Evolutionary conservation across 2,797 vertebrate species (phyloP).

Genomic region (Petrocephalus schoutedeni): DNA sequence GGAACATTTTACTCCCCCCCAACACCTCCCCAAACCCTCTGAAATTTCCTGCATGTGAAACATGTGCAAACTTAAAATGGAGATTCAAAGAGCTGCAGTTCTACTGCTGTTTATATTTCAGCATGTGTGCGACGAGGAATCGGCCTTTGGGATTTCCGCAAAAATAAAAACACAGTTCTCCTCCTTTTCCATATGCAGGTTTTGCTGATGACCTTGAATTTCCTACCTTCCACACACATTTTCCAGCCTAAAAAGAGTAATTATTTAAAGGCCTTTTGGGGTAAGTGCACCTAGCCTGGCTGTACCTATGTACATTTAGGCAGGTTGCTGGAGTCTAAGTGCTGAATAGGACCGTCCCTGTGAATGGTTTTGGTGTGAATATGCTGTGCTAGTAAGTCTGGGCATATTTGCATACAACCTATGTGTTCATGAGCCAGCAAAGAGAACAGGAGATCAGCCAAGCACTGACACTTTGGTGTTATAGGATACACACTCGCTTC

Average conservation of each 20-base stretch:
- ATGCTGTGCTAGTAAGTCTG: not conserved
- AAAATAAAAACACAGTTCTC: not conserved
- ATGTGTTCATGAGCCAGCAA: not conserved
- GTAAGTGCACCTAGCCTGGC: not conserved
- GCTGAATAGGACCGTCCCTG: not conserved
- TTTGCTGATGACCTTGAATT: not conserved
- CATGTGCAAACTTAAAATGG: not conserved
- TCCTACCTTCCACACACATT: not conserved
- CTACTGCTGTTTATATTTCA: not conserved
- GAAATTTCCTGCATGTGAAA: not conserved
- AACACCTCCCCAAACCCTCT: not conserved
- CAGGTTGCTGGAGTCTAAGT: not conserved
- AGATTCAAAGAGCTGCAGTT: not conserved
- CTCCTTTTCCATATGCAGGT: not conserved
- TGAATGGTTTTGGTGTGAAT: not conserved
- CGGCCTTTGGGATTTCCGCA: not conserved
- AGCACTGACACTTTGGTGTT: not conserved
- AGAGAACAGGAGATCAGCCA: not conserved
- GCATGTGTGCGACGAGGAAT: not conserved
- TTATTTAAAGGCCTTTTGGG: not conserved
- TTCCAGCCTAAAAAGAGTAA: not conserved
- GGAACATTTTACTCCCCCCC: not conserved
- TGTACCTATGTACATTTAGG: not conserved
- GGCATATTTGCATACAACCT: not conserved
- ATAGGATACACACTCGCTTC: slow-evolving; percentile 46